Percentiles rank a stretch among this genome's conserved stretches.
Evolutionary conservation across 2,888 invertebrate species (phyloP).

Genomic region (Coronaproctus castanopsis): DNA sequence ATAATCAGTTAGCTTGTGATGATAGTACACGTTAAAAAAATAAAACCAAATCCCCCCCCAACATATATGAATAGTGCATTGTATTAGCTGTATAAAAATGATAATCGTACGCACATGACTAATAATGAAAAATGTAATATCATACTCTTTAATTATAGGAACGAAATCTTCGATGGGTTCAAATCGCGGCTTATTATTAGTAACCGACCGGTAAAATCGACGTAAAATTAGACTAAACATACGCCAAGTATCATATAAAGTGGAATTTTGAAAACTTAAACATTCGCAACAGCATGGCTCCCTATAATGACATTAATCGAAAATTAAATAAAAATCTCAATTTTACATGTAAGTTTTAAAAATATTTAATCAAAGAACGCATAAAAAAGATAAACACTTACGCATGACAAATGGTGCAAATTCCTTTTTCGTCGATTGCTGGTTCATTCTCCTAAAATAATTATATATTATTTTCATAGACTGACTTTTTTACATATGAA

Average conservation of each 20-base stretch:
- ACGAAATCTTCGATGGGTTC: neutral
- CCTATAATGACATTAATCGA: neutral
- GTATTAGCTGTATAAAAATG: no score
- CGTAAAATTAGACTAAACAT: neutral
- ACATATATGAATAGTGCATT: no score
- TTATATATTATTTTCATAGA: no score
- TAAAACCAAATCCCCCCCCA: no score
- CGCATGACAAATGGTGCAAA: neutral
- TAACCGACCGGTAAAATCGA: neutral
- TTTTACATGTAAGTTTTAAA: neutral
- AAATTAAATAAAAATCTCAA: neutral
- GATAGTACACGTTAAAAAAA: no score
- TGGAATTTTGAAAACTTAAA: neutral
- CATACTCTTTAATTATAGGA: neutral
- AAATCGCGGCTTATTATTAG: neutral
- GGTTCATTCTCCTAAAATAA: no score
- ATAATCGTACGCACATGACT: no score
- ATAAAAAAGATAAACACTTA: neutral
- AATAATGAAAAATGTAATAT: neutral
- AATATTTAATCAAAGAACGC: neutral
- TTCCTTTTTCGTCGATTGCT: no score
- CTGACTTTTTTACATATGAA: no score
- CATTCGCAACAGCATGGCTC: neutral
- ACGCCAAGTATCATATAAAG: neutral
- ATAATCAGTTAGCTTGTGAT: no score